These are phyloP conservation scores for Antechinus flavipes DNA, from an alignment of 2,113 vertebrate species.

Conservation along the genomic window DNA sequence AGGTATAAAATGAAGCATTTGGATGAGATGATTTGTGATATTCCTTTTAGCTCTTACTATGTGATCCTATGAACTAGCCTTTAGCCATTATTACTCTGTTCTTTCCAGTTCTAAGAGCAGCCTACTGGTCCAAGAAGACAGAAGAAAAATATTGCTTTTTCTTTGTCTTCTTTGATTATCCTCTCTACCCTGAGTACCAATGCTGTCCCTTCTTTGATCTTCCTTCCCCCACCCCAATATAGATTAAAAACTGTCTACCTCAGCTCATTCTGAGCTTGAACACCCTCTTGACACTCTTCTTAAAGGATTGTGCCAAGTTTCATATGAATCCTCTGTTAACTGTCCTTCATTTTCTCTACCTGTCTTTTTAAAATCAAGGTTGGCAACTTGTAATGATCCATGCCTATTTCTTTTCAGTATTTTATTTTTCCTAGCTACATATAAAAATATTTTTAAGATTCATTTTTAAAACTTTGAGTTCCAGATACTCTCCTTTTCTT, in stretches of 20 bases:
- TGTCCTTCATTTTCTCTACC: not conserved
- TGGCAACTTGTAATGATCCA: not conserved
- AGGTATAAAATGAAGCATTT: not conserved
- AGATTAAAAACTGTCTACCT: not conserved
- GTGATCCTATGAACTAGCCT: not conserved
- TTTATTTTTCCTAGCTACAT: too few relatives aligned
- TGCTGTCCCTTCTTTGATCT: not conserved
- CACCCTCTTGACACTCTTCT: not conserved
- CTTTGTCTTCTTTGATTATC: not conserved
- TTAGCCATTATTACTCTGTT: not conserved
- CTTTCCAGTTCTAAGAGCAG: not conserved
- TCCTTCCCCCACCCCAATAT: not conserved
- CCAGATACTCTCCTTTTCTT: too few relatives aligned
- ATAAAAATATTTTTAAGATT: too few relatives aligned
- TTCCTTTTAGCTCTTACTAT: not conserved
- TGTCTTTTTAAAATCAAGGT: not conserved
- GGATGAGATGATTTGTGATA: not conserved
- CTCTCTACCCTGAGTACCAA: not conserved
- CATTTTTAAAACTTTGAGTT: too few relatives aligned
- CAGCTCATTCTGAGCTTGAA: not conserved
- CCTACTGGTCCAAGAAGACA: not conserved
- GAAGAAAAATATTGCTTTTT: not conserved
- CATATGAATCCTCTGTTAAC: not conserved
- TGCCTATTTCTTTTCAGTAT: too few relatives aligned
- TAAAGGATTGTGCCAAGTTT: not conserved